Conservation (phyloP, 2,113 vertebrate species). For the Perognathus longimembris region DNA sequence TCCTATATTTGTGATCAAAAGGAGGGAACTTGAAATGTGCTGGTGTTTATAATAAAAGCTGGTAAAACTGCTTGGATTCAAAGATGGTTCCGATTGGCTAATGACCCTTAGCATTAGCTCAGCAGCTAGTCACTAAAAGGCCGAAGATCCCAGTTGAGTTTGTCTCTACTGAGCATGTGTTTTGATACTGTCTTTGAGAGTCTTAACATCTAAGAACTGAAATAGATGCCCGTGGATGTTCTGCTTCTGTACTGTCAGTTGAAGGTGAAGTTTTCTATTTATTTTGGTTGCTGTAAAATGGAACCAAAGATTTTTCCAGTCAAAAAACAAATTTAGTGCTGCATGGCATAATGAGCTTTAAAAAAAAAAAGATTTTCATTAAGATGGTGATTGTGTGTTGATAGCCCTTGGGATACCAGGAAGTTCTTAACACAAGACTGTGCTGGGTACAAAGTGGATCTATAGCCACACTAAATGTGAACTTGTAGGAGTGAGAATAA, state of each 20-base stretch:
- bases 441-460: background rate
- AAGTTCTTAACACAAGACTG: background rate
- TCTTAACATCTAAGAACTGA: background rate
- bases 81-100: slow-evolving; percentile 85
- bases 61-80: slow-evolving; percentile 87
- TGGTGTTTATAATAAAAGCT: slow-evolving; percentile 90
- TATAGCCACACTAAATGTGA: background rate
- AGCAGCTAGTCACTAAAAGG: background rate
- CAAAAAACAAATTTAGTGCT: background rate
- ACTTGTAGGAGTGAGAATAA: background rate
- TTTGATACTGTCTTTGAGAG: slow-evolving; percentile 4
- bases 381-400: background rate
- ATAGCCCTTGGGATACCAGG: background rate
- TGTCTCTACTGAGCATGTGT: background rate
- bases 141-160: background rate
- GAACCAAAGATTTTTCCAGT: slow-evolving; percentile 15
- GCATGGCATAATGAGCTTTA: background rate
- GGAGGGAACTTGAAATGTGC: slow-evolving; percentile 88
- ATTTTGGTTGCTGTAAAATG: background rate
- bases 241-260: background rate
- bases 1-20: slow-evolving; percentile 88
- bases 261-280: background rate
- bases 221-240: background rate
- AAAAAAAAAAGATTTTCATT: background rate
- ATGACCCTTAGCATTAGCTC: slow-evolving; percentile 57